These are phyloP conservation scores for Ephydatia muelleri DNA, from an alignment of 37 sponge, comb jelly and placozoan genomes.

Conservation along the genomic window DNA sequence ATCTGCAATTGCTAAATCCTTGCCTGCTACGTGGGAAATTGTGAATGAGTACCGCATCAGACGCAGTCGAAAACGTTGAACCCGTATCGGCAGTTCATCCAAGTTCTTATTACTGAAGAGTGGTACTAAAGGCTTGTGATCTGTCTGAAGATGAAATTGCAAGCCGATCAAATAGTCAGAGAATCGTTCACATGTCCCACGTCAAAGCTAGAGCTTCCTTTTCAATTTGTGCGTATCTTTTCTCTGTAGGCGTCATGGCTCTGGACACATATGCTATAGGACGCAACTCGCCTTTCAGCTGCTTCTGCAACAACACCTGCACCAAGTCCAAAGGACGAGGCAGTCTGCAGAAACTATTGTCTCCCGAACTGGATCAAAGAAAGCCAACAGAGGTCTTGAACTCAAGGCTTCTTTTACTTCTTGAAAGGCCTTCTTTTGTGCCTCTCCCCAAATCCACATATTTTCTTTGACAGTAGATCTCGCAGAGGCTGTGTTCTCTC, in stretches of 20 bases:
- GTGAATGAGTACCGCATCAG: conserved; percentile 51
- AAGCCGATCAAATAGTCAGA: conserved; percentile 35
- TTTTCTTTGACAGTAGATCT: conserved; percentile 27
- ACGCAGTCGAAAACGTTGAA: conserved; percentile 50
- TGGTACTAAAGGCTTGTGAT: conserved; percentile 67
- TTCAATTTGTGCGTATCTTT: conserved; percentile 57
- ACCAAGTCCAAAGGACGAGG: conserved; percentile 42
- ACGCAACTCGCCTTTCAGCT: conserved; percentile 16
- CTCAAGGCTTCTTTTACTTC: conserved; percentile 28
- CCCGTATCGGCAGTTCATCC: conserved; percentile 39
- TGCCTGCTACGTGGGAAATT: conserved; percentile 59
- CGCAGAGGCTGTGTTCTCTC: conserved; percentile 29
- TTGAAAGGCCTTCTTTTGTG: conserved; percentile 40
- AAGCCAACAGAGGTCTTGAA: conserved; percentile 20
- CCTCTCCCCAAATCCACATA: conserved; percentile 31
- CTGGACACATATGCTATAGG: conserved; percentile 57
- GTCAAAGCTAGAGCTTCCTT: conserved; percentile 51
- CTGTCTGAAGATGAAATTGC: conserved; percentile 42
- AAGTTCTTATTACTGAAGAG: conserved; percentile 46
- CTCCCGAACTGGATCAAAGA: conserved; percentile 25
- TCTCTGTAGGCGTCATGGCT: conserved; percentile 43
- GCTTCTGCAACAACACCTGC: conserved; percentile 42
- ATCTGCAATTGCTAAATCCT: conserved; percentile 54
- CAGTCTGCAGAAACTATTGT: conserved; percentile 38
- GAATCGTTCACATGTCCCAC: conserved; percentile 55